These are phyloP conservation scores for Leucania comma DNA, from an alignment of 2,888 invertebrate genomes.

Conservation along the genomic window DNA sequence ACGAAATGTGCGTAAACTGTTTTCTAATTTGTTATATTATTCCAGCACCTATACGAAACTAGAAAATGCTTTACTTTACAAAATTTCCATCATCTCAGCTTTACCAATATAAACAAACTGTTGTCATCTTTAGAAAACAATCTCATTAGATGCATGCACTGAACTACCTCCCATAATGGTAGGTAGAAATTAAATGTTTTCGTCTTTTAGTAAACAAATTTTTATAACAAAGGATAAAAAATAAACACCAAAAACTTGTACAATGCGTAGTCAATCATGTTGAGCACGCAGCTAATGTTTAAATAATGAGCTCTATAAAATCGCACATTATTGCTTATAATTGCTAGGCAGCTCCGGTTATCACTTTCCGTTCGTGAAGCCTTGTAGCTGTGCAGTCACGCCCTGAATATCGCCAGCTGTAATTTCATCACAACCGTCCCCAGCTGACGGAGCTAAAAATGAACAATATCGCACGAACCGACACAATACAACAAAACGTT, in stretches of 20 bases:
- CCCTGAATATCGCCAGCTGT: constrained; percentile 77
- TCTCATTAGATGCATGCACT: not conserved
- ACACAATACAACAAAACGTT: constrained; percentile 27
- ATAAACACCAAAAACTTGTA: not conserved
- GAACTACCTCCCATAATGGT: not conserved
- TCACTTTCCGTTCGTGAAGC: constrained; percentile 75
- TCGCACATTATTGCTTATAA: constrained; percentile 48
- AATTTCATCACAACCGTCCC: constrained; percentile 70
- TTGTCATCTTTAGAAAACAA: constrained; percentile 13
- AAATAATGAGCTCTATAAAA: constrained; percentile 38
- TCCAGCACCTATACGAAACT: not conserved
- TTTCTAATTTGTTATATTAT: not conserved
- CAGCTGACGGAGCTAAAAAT: constrained; percentile 48
- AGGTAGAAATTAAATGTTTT: not conserved
- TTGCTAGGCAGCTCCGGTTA: constrained; percentile 54
- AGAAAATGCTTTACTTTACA: not conserved
- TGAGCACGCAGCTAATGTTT: constrained; percentile 6
- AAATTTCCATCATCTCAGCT: not conserved
- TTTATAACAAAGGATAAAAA: not conserved
- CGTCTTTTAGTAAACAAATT: too few species aligned
- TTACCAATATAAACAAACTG: constrained; percentile 27
- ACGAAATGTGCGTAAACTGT: not conserved
- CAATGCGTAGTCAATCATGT: constrained; percentile 1
- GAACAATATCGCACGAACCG: constrained; percentile 26
- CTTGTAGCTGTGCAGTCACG: constrained; percentile 77